Evolutionary conservation across 2,113 vertebrate genomes (phyloP), one percentile per base, ranked within the genome.

Genomic region (Antechinus stuartii): DNA sequence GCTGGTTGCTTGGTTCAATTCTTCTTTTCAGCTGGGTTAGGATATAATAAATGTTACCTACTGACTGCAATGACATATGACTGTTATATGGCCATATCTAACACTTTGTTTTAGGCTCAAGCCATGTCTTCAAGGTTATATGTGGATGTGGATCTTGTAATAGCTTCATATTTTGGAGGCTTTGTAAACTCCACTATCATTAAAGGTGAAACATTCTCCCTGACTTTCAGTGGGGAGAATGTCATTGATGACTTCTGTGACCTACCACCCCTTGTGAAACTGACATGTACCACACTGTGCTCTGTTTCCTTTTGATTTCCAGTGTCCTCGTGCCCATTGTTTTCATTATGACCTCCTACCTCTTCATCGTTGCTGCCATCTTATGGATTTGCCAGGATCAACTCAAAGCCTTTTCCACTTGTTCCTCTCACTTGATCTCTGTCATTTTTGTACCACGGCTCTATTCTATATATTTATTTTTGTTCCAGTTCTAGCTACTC

Each of bases 221-320:
- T 98, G 93, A 95, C 93, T 49, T 98, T 97, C 0, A 98, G 98
- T 93, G 94, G 93, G 46, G 91, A 8, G 42, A 92, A 93, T 12
- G 47, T 98, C 93, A 97, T 98, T 12, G 95, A 98, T 24, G 98
- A 98, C 46, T 98, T 98, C 91, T 98, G 98, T 94, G 97, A 98
- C 3, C 96, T 98, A 0, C 97, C 96, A n/a, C 97, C 98, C 1
- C 94, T 98, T 52, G 97, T 98, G 84, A 96, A 95, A 0, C 54
- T 96, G 42, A 96, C 97, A 27, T 98, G 98, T 1, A 97, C 0
- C 96, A 98, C 5, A 90, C 92, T 0, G 54, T 97, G 0, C 93
- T 98, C 8, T 94, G 54, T 0, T 92, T 98, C 2, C 94, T 98
- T 12, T 94, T 98, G 0, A 57, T 94, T 1, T 97, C 98, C 90